Conservation (phyloP, 1,140 invertebrate genomes). For the Aphidius gifuensis region DNA sequence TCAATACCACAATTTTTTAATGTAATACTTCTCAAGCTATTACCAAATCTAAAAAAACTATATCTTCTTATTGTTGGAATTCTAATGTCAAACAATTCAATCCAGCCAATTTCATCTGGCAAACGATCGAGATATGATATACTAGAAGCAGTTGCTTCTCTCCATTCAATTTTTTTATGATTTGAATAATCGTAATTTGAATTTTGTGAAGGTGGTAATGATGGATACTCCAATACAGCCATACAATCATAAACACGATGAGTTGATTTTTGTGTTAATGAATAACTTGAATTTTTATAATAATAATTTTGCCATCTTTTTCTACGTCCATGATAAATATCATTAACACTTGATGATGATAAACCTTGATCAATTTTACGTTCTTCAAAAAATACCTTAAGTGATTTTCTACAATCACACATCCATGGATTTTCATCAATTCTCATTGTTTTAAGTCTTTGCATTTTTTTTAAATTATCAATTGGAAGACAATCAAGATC, state of each 20-base stretch:
- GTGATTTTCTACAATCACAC: conserved; percentile 32
- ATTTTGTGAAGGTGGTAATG: conserved; percentile 11
- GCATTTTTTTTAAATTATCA: conserved; percentile 28
- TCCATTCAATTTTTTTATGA: conserved; percentile 22
- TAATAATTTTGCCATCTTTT: conserved; percentile 14
- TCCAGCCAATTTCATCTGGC: conserved; percentile 38
- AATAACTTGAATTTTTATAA: background rate
- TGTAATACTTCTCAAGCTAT: conserved; percentile 36
- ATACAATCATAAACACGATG: conserved; percentile 23
- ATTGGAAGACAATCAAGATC: conserved; percentile 40
- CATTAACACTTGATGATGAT: background rate
- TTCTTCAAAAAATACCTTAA: conserved; percentile 30
- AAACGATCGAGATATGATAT: conserved; percentile 29
- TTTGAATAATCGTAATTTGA: conserved; percentile 6
- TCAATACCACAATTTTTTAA: conserved; percentile 31
- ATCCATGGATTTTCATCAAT: conserved; percentile 41
- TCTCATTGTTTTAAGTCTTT: conserved; percentile 27
- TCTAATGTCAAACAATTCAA: conserved; percentile 30
- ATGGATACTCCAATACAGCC: conserved; percentile 22
- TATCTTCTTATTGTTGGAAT: conserved; percentile 31
- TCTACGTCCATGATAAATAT: conserved; percentile 7
- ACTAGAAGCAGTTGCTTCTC: conserved; percentile 15
- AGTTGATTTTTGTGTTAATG: conserved; percentile 10
- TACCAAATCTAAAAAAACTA: conserved; percentile 40
- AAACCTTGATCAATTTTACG: conserved; percentile 27